phyloP scores from a whole-genome alignment of 2,113 vertebrate genomes.

The Astur gentilis region DNA sequence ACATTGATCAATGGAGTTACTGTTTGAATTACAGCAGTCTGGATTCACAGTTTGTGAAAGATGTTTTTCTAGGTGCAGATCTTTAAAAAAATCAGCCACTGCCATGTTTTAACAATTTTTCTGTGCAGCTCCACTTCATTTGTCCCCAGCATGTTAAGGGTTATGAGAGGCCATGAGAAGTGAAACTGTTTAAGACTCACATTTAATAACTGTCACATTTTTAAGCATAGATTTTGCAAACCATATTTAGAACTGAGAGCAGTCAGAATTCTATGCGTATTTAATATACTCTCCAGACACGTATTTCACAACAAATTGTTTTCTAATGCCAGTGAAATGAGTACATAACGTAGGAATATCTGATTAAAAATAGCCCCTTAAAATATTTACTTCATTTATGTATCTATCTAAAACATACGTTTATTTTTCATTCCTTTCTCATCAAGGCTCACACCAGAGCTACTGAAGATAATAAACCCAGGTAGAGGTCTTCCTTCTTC shows the following conservation, averaged over 20 bases:
- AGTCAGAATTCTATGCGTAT: not conserved
- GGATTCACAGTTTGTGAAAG: not conserved
- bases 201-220: not conserved
- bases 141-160: not conserved
- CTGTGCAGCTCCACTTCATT: not conserved
- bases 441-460: not conserved
- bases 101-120: not conserved
- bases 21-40: slow-evolving; percentile 43
- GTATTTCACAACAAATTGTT: not conserved
- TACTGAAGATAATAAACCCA: not conserved
- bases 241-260: not conserved
- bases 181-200: not conserved
- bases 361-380: not conserved
- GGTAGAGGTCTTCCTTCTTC: not conserved
- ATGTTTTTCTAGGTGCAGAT: slow-evolving; percentile 15
- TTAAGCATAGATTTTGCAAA: not conserved
- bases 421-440: not conserved
- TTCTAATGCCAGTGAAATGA: not conserved
- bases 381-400: not conserved
- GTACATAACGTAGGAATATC: not conserved
- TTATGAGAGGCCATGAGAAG: not conserved
- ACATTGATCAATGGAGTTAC: slow-evolving; percentile 64
- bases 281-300: not conserved
- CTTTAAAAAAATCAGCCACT: not conserved
- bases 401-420: not conserved